Evolutionary conservation across 2,113 vertebrate species (phyloP).

Genomic region (Ceratotherium simum): DNA sequence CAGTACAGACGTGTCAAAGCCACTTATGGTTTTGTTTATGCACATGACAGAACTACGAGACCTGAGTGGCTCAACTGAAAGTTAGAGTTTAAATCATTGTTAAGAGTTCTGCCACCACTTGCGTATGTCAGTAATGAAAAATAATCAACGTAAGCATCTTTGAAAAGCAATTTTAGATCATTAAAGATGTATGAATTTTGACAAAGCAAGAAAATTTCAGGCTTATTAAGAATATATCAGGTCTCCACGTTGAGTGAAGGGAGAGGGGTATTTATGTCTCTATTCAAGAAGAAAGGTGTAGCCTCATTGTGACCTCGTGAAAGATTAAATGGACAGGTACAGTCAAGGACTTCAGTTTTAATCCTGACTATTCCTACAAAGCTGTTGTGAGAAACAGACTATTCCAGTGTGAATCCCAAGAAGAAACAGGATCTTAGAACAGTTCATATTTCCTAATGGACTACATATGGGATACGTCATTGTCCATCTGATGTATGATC

Average conservation of each 20-base stretch:
- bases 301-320: neutral
- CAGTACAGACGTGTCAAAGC: conserved; percentile 36
- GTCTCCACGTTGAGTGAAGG: neutral
- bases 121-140: conserved; percentile 63
- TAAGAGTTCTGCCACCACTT: conserved; percentile 29
- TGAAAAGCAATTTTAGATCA: conserved; percentile 72
- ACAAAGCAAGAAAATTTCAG: conserved; percentile 62
- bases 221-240: conserved; percentile 67
- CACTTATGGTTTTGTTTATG: conserved; percentile 38
- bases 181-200: conserved; percentile 77
- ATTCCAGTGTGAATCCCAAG: neutral
- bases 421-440: neutral
- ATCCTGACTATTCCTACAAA: neutral
- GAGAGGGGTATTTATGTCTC: conserved; percentile 11
- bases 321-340: neutral
- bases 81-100: conserved; percentile 52
- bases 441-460: neutral
- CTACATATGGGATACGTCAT: rapidly evolving
- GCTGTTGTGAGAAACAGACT: neutral
- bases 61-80: neutral
- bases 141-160: conserved; percentile 67
- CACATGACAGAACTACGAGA: neutral
- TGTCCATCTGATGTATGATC: neutral
- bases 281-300: neutral
- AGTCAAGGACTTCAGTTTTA: neutral